phyloP scores from a whole-genome alignment of 2,113 vertebrate species.

The Prochilodus magdalenae region DNA sequence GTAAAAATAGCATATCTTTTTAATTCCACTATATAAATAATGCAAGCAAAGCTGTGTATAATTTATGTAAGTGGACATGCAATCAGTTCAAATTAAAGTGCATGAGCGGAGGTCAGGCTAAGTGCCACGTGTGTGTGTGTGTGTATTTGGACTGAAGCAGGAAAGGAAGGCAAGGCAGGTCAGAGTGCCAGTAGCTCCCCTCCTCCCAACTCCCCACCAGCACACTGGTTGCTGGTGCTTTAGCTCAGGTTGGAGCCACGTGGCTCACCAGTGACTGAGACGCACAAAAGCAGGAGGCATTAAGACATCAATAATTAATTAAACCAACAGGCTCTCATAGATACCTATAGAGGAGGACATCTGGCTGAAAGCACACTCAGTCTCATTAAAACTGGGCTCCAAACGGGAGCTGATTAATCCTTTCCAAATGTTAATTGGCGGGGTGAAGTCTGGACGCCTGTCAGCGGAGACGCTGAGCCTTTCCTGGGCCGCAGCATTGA shows the following conservation, averaged over 20 bases:
- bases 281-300: constrained; percentile 57
- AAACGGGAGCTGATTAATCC: constrained; percentile 73
- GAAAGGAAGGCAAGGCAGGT: constrained; percentile 43
- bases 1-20: constrained; percentile 72
- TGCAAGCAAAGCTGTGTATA: constrained; percentile 71
- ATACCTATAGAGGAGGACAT: constrained; percentile 65
- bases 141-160: constrained; percentile 12
- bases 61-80: constrained; percentile 84
- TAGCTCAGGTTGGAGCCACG: constrained; percentile 37
- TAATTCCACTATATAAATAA: constrained; percentile 79
- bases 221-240: constrained; percentile 41
- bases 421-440: constrained; percentile 81
- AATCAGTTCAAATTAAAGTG: constrained; percentile 80
- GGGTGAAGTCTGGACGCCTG: constrained; percentile 78
- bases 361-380: constrained; percentile 60
- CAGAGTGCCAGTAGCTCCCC: constrained; percentile 48
- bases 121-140: constrained; percentile 22
- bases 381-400: constrained; percentile 63
- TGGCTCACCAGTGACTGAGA: constrained; percentile 53
- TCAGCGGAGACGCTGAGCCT: constrained; percentile 69
- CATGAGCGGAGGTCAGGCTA: constrained; percentile 56
- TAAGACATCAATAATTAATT: constrained; percentile 66
- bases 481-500: constrained; percentile 59
- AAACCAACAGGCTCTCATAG: constrained; percentile 61
- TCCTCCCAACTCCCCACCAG: neutral